These are phyloP conservation scores for Cephus sareptanus DNA, from an alignment of 2,888 invertebrate species.

Conservation along the genomic window DNA sequence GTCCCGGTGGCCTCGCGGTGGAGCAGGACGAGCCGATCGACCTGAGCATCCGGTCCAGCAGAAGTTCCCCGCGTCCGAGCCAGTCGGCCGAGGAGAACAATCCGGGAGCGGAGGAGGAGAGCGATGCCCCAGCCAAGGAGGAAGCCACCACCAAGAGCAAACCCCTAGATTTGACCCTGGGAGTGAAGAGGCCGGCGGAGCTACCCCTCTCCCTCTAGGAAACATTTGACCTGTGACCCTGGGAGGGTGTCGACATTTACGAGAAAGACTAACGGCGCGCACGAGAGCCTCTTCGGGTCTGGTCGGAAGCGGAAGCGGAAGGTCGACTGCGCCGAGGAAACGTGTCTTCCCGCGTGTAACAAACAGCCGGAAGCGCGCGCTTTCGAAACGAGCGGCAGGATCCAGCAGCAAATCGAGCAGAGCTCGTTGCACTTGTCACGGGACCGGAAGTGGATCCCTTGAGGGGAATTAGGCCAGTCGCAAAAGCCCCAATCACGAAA, in stretches of 20 bases:
- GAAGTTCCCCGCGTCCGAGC: conserved; percentile 48
- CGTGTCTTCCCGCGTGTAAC: background rate
- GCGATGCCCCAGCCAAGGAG: conserved; percentile 26
- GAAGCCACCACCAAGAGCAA: conserved; percentile 54
- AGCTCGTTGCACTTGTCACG: background rate
- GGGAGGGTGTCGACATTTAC: background rate
- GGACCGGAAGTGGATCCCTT: background rate
- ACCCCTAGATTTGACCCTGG: conserved; percentile 59
- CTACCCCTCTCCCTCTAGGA: conserved; percentile 46
- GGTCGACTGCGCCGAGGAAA: background rate
- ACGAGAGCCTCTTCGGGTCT: background rate
- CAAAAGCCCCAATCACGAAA: conserved; percentile 21
- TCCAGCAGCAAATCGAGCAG: background rate
- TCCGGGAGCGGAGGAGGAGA: conserved; percentile 16
- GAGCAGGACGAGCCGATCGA: conserved; percentile 68
- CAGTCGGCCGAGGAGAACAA: conserved; percentile 31
- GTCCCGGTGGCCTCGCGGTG: conserved; percentile 61
- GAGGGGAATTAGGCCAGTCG: conserved; percentile 11
- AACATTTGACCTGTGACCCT: background rate
- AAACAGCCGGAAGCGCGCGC: background rate
- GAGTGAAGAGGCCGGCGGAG: conserved; percentile 56
- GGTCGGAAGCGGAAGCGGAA: background rate
- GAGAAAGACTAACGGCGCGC: background rate
- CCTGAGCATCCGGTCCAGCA: conserved; percentile 60
- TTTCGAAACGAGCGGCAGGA: background rate